Conservation (phyloP, 2,113 vertebrate species). For the Cynocephalus volans region DNA sequence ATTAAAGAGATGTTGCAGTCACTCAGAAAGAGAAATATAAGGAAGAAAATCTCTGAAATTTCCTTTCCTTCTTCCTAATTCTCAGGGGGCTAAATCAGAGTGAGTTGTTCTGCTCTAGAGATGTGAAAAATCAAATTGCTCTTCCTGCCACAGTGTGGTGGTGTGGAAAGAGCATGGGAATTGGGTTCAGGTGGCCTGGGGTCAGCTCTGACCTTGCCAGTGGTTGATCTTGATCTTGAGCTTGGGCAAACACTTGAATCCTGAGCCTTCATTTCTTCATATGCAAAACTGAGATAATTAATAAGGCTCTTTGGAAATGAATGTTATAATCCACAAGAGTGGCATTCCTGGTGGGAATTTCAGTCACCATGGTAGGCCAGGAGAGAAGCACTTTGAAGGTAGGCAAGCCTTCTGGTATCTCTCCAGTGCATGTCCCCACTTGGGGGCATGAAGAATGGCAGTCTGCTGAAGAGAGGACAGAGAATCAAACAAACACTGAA, state of each 20-base stretch:
- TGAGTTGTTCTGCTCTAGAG: not conserved
- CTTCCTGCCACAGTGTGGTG: not conserved
- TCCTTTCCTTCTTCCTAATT: not conserved
- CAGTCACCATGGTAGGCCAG: not conserved
- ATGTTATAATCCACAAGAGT: not conserved
- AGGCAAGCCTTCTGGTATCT: not conserved
- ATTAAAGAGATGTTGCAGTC: not conserved
- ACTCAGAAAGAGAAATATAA: not conserved
- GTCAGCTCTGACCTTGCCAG: not conserved
- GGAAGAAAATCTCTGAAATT: slow-evolving; percentile 25
- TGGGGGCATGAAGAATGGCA: not conserved
- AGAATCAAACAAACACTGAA: not conserved
- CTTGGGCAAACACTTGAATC: not conserved
- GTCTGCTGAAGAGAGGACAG: not conserved
- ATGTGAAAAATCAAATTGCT: not conserved
- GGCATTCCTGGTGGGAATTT: not conserved
- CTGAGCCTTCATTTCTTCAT: not conserved
- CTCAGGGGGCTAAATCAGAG: not conserved
- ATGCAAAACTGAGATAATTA: not conserved
- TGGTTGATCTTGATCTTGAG: not conserved
- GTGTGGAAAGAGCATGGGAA: not conserved
- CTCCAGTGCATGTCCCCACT: not conserved
- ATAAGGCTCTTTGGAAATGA: not conserved
- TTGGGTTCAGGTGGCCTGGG: not conserved
- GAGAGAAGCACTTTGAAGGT: not conserved